Conservation (phyloP, 1,140 invertebrate species). For the Amphibalanus amphitrite region DNA sequence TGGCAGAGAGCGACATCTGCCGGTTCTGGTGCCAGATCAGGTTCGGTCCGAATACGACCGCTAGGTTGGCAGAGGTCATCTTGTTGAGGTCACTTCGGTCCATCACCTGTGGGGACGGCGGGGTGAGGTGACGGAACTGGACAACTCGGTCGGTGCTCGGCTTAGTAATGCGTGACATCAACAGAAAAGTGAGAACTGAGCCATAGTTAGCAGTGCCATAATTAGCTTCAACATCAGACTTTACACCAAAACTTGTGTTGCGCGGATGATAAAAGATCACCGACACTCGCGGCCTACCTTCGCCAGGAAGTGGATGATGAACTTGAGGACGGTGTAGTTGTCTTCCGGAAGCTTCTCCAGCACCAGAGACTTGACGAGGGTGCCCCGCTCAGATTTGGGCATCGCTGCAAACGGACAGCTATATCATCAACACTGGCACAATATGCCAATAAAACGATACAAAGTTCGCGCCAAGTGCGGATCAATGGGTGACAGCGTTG, state of each 20-base stretch:
- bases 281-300: too few species aligned
- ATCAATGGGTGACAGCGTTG: too few species aligned
- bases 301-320: constrained; percentile 78
- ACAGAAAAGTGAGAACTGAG: too few species aligned
- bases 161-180: too few species aligned
- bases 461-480: too few species aligned
- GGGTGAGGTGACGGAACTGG: too few species aligned
- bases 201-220: too few species aligned
- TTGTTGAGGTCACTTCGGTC: constrained; percentile 82
- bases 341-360: constrained; percentile 80
- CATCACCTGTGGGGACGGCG: constrained; percentile 50
- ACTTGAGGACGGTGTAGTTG: constrained; percentile 84
- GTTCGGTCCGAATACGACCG: constrained; percentile 89
- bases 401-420: constrained; percentile 8
- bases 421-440: constrained; percentile 11
- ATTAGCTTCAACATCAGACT: too few species aligned
- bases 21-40: constrained; percentile 62
- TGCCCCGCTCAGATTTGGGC: constrained; percentile 59
- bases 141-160: too few species aligned
- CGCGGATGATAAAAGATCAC: too few species aligned
- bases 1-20: constrained; percentile 68
- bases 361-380: constrained; percentile 69
- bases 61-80: constrained; percentile 84
- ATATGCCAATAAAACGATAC: too few species aligned
- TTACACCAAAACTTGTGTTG: too few species aligned